Percentiles rank a stretch among this genome's conserved stretches.
Evolutionary conservation across 2,797 vertebrate genomes (phyloP).

Genomic region (Gambusia yucatana): DNA sequence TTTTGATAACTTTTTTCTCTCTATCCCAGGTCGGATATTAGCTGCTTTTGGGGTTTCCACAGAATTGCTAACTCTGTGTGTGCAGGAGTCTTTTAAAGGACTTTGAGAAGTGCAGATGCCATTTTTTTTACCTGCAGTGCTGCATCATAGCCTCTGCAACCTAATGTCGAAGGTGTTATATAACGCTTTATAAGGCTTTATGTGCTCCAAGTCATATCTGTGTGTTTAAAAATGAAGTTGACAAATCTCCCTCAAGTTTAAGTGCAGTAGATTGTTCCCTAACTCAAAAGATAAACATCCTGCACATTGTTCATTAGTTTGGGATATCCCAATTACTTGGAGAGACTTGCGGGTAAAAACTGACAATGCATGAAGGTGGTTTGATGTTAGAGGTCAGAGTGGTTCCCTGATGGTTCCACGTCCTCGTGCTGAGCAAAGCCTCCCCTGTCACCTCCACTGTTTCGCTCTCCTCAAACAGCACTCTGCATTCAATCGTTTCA

Average conservation of each 20-base stretch:
- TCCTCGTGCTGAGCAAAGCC: conserved; percentile 62
- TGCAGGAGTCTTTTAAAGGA: not conserved
- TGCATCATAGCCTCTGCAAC: not conserved
- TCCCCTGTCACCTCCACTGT: conserved; percentile 69
- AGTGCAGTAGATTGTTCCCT: not conserved
- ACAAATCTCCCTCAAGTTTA: not conserved
- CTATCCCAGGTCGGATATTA: not conserved
- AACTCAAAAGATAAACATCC: conserved; percentile 9
- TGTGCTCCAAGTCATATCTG: not conserved
- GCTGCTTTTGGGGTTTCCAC: not conserved
- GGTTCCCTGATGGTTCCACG: conserved; percentile 62
- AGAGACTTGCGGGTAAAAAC: conserved; percentile 20
- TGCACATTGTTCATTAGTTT: conserved; percentile 30
- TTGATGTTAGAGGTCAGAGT: conserved; percentile 73
- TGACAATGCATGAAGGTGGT: conserved; percentile 60
- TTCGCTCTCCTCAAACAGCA: conserved; percentile 50
- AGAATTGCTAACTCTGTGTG: not conserved
- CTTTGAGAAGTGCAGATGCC: not conserved
- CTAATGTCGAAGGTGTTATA: not conserved
- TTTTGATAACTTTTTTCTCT: not conserved
- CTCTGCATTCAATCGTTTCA: conserved; percentile 70
- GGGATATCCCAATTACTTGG: conserved; percentile 49
- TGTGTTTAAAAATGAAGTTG: not conserved
- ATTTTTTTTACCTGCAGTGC: not conserved
- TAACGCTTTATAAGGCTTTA: not conserved